Base-by-base conservation (phyloP, 2,888 invertebrate genomes). In the Chromoteleia sp. region DNA sequence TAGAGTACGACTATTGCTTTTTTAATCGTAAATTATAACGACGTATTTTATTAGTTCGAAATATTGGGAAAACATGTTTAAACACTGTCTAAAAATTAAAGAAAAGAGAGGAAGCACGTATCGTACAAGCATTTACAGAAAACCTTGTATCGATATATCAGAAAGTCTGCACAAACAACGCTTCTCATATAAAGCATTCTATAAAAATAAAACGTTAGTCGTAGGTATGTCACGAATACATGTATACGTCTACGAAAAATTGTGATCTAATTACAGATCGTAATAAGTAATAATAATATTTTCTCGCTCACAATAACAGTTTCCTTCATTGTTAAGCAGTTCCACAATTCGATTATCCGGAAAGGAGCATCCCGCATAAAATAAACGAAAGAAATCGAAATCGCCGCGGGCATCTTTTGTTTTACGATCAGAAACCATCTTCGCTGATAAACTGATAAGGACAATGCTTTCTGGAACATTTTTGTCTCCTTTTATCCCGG, bases 401-500 rank as follows among this genome's bases (percentile, higher is more conserved):
- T 58, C 56, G 65, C 75, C 75, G 63, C 58, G 12, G 21, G 70
- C 71, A 25, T 63, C 39, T 71, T 79, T 67, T 75, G 67, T 39
- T 65, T 75, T 50, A 39, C 43, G 71, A 71, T 50, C 65, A 65
- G 75, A 65, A 65, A 71, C 65, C 59, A 76, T 82, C 75, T 82
- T 65, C 61, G 61, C 52, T 75, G 71, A 79, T 82, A 79, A 79
- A 79, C 71, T 78, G 82, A 79, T 78, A 76, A 79, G 59, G 45
- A 33, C 78, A 81, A 59, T 59, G 70, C 76, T 71, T 68, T 68
- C 67, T 67, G 15, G n/a, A 65, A 65, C 50, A 45, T 63, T 67
- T 70, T 73, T 81, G 10, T 76, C 59, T 50, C 41, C 36, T 43
- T 81, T 81, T 63, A 67, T 76, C 59, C 54, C 59, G 25, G 50